Evolutionary conservation across 2,797 vertebrate species (phyloP), one percentile per base, ranked within the genome.

Genomic region (Chiloscyllium punctatum): DNA sequence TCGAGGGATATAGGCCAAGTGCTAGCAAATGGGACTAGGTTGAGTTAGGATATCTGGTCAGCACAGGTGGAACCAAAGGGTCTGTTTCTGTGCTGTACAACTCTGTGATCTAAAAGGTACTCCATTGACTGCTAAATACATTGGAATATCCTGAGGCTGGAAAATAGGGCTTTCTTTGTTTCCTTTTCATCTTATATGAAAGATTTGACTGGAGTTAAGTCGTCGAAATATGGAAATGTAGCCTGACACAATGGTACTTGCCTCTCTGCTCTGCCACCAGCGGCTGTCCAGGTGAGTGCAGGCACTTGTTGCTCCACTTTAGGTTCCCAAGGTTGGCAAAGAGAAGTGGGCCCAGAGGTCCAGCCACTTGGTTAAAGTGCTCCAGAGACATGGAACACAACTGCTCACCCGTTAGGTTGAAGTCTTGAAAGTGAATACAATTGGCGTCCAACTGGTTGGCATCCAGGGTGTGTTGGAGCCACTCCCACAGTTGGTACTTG

Each of bases 401-500:
- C 96, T 99, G 99, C 95, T 99, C 98, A 82, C 99, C 99, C 0
- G 98, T 98, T 96, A 99, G 97, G 95, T 99, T 99, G 95, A 99
- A 99, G 97, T 99, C 99, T 96, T 98, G 98, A 97, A 99, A 98
- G 84, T 99, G 98, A 97, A 99, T 98, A 96, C 97, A 98, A 96
- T 97, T 98, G 96, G 98, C 98, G 33, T 99, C 99, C 37, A 99
- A 98, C 96, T 99, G 99, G 97, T 99, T 98, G 97, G 99, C 98
- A 97, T 99, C 99, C 98, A 99, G 97, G 23, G 99, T 98, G 96
- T 99, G 99, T 96, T 99, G 99, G 96, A 99, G 98, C 99, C 99
- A 99, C 91, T 99, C 99, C 99, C 99, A 99, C 96, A 99, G 99
- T 97, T 99, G 99, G 97, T 98, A 99, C 96, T 99, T 99, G 96